Evolutionary conservation across 2,888 invertebrate species (phyloP), one percentile per base, ranked within the genome.

Genomic region (Drosophila seclusa): DNA sequence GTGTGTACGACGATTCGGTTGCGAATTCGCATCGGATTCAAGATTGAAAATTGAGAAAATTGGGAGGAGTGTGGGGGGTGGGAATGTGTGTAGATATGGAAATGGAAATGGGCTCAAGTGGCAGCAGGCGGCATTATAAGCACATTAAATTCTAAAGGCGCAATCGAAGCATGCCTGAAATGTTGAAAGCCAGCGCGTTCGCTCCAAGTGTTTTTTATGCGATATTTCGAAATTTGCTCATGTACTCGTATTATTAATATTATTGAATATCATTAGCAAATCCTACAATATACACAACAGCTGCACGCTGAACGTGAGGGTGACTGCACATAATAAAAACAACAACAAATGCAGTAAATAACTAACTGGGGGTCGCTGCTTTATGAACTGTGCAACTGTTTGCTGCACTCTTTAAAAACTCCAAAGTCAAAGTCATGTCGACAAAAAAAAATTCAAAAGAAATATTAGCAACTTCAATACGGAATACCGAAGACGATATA

Each of bases 51-150:
- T 16, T 45, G 8, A 8, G 24, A 7, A 7, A 16, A 36, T 16
- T 11, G 10, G 16, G 7, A 1, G 6, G 7, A 31, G 59, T 36
- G 36, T 7, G 34, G 32, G 18, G 49, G 24, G 4, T 10, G 16
- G 55, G 38, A 50, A 50, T 50, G 31, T 31, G 29, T 31, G n/a
- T 4, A n/a, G 21, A 24, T 8, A 27, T n/a, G 38, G 34, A 57
- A 34, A 13, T 45, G 59, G 59, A 63, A 63, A 62, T 74, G 77
- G 65, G 80, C 76, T 78, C 62, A 78, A 89, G 89, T 89, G 83
- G 72, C 89, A 90, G 87, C 87, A 83, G 90, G 90, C 87, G 89
- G 87, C 89, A 90, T 87, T 87, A 90, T 87, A 87, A 87, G 90
- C 87, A 87, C 87, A 90, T 87, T 90, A 89, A 90, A 89, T 89